phyloP scores from a whole-genome alignment of 64 coral and sea anemone species.

The Platygyra sinensis region DNA sequence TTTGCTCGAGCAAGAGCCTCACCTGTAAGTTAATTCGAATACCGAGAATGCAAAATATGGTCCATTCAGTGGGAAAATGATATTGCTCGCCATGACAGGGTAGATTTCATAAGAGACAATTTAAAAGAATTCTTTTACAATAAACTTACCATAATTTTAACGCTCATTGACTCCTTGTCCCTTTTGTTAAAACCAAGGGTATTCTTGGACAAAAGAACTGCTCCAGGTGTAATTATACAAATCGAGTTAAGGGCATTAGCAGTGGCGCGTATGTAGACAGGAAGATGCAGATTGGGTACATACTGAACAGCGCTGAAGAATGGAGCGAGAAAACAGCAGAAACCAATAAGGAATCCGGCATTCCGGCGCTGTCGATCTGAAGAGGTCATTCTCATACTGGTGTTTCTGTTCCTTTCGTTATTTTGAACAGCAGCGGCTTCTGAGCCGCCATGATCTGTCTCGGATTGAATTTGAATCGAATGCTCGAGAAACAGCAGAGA shows the following conservation, averaged over 20 bases:
- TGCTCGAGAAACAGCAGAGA: conserved; percentile 4
- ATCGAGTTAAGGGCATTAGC: background rate
- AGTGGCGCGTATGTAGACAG: background rate
- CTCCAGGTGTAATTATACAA: background rate
- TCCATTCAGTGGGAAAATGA: background rate
- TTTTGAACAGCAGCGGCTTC: background rate
- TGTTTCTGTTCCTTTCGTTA: background rate
- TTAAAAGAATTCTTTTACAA: background rate
- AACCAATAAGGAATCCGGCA: background rate
- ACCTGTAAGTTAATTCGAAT: too few species aligned
- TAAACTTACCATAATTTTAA: conserved; percentile 36
- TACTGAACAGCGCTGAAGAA: conserved; percentile 7
- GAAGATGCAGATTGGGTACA: background rate
- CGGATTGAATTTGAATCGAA: conserved; percentile 13
- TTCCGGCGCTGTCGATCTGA: background rate
- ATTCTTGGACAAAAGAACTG: conserved; percentile 13
- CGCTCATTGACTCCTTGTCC: background rate
- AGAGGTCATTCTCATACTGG: too few species aligned
- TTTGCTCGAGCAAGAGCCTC: too few species aligned
- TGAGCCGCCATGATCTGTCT: background rate
- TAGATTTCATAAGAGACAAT: background rate
- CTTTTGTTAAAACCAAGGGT: background rate
- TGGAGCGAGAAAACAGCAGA: conserved; percentile 7
- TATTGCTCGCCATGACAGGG: background rate
- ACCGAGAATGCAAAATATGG: too few species aligned